These are phyloP conservation scores for Euphonia xanthogaster DNA, from an alignment of 2,797 vertebrate species.

Conservation along the genomic window DNA sequence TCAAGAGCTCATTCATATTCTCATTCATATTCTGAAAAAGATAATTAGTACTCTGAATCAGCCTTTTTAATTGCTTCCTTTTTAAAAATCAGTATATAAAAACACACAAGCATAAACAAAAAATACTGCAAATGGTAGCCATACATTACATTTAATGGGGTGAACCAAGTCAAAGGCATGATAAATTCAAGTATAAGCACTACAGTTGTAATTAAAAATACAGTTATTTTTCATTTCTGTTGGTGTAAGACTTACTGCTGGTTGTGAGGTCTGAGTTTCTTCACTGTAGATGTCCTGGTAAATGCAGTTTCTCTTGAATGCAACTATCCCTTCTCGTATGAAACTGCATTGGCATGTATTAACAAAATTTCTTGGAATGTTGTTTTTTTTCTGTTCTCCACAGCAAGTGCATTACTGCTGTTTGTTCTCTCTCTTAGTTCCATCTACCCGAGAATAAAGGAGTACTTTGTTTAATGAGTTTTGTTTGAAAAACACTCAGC, in stretches of 20 bases:
- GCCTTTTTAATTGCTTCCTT: not conserved
- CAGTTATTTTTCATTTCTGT: not conserved
- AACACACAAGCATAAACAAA: not conserved
- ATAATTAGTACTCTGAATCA: not conserved
- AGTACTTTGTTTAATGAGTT: slow-evolving; percentile 63
- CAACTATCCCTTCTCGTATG: slow-evolving; percentile 5
- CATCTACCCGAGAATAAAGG: slow-evolving; percentile 66
- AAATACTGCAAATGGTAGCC: not conserved
- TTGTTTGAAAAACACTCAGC: slow-evolving; percentile 46
- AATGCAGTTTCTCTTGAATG: slow-evolving; percentile 20
- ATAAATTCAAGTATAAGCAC: not conserved
- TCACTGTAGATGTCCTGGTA: slow-evolving; percentile 14
- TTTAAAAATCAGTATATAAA: not conserved
- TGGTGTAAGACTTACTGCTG: slow-evolving; percentile 15
- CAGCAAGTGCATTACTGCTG: slow-evolving; percentile 50
- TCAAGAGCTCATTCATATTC: not conserved
- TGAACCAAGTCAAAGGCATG: not conserved
- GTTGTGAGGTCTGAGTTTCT: slow-evolving; percentile 29
- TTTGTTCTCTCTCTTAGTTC: slow-evolving; percentile 55
- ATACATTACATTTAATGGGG: not conserved
- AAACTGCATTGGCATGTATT: slow-evolving; percentile 35
- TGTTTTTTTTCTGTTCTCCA: slow-evolving; percentile 26
- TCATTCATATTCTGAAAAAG: not conserved
- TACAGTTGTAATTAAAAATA: not conserved
- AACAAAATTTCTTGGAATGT: slow-evolving; percentile 37